Percentiles rank a stretch among this genome's conserved stretches.
Evolutionary conservation across 2,113 vertebrate species (phyloP).

Genomic region (Laticauda laticaudata): DNA sequence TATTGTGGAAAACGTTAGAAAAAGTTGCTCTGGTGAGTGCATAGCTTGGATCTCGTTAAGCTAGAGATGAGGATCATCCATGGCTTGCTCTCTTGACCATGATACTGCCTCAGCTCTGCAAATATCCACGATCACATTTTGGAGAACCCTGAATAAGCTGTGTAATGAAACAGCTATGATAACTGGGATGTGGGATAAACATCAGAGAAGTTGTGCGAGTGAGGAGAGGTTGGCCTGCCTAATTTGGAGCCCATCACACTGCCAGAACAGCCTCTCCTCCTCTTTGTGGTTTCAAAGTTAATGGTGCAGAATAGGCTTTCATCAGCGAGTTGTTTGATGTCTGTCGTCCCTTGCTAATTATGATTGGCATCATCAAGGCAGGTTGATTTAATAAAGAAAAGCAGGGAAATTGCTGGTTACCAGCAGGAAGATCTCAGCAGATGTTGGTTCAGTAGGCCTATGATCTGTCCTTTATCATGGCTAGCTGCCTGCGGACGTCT

Average conservation of each 20-base stretch:
- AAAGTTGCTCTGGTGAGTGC: not conserved
- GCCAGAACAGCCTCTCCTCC: not conserved
- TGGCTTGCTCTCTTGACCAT: not conserved
- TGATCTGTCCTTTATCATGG: not conserved
- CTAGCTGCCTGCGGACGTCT: not conserved
- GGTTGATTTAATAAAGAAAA: not conserved
- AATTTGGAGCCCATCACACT: not conserved
- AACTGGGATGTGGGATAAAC: not conserved
- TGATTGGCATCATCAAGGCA: not conserved
- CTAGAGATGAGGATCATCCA: not conserved
- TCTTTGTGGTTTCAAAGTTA: not conserved
- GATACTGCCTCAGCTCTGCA: not conserved
- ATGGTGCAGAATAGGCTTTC: not conserved
- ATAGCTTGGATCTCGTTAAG: not conserved
- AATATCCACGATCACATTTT: not conserved
- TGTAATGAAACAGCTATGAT: not conserved
- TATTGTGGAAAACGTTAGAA: not conserved
- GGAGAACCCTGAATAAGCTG: not conserved
- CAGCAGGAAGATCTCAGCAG: not conserved
- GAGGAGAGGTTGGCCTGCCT: not conserved
- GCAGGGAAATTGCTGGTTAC: not conserved
- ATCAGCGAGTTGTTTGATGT: not conserved
- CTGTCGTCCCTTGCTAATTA: not conserved
- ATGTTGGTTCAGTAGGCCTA: not conserved
- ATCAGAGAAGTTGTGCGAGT: not conserved